Conservation (phyloP, 1,140 invertebrate species). For the Anadara kagoshimensis region DNA sequence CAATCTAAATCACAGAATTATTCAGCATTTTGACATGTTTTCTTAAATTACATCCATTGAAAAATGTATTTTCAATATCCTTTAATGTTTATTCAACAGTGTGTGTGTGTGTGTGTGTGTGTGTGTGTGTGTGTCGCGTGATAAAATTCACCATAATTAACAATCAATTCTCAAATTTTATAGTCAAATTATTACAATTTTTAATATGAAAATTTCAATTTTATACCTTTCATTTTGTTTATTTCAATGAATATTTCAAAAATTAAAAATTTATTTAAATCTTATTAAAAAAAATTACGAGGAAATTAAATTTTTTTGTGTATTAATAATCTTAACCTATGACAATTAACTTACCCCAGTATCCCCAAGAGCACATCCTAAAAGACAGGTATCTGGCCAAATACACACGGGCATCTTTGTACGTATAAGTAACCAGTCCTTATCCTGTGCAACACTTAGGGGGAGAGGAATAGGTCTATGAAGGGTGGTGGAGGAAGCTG, state of each 20-base stretch:
- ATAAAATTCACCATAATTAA: no score
- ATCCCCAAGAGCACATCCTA: conserved; percentile 55
- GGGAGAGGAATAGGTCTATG: conserved; percentile 45
- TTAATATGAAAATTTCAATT: no score
- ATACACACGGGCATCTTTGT: conserved; percentile 62
- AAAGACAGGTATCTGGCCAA: conserved; percentile 58
- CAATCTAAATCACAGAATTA: no score
- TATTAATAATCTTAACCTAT: neutral
- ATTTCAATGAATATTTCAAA: neutral
- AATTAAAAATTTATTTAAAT: neutral
- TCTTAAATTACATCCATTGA: no score
- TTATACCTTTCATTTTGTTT: neutral
- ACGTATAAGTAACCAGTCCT: conserved; percentile 35
- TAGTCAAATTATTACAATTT: no score
- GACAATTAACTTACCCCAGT: conserved; percentile 31
- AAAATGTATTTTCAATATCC: no score
- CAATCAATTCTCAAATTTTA: no score
- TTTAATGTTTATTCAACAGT: no score
- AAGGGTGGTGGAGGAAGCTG: conserved; percentile 30
- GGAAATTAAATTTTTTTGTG: neutral
- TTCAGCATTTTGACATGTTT: no score
- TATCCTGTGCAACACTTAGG: conserved; percentile 54
- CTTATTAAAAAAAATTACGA: neutral
- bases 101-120: no score
- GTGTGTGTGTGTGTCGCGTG: no score